Conservation (phyloP, 2,797 vertebrate species). For the Premnoplex brunnescens region DNA sequence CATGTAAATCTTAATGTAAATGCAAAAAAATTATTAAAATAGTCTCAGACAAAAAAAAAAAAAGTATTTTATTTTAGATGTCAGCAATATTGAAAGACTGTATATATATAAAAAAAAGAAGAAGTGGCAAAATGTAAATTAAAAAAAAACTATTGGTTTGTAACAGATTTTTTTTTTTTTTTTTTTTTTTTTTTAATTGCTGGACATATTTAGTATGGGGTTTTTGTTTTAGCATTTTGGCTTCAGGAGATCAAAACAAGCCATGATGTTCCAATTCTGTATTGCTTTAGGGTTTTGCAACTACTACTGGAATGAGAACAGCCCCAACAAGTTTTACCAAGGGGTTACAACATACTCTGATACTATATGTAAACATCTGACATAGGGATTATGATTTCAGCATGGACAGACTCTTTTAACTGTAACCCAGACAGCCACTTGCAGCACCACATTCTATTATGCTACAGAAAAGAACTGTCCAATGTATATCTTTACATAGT, state of each 20-base stretch:
- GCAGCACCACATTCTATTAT: background rate
- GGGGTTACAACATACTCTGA: background rate
- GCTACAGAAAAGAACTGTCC: conserved; percentile 15
- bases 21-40: background rate
- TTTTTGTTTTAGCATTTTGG: background rate
- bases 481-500: conserved; percentile 49
- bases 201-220: background rate
- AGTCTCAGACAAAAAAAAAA: background rate
- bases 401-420: background rate
- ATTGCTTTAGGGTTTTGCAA: background rate
- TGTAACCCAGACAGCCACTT: background rate
- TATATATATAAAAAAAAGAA: background rate
- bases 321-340: background rate
- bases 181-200: background rate
- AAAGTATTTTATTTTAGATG: background rate
- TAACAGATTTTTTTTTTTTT: background rate
- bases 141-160: background rate
- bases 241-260: background rate
- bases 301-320: background rate
- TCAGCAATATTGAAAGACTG: background rate
- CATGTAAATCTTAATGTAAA: background rate
- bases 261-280: background rate
- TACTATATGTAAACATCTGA: background rate
- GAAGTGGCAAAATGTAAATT: background rate
- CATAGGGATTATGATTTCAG: background rate